These are phyloP conservation scores for Dendrolimus punctatus DNA, from an alignment of 1,140 invertebrate species.

Conservation along the genomic window DNA sequence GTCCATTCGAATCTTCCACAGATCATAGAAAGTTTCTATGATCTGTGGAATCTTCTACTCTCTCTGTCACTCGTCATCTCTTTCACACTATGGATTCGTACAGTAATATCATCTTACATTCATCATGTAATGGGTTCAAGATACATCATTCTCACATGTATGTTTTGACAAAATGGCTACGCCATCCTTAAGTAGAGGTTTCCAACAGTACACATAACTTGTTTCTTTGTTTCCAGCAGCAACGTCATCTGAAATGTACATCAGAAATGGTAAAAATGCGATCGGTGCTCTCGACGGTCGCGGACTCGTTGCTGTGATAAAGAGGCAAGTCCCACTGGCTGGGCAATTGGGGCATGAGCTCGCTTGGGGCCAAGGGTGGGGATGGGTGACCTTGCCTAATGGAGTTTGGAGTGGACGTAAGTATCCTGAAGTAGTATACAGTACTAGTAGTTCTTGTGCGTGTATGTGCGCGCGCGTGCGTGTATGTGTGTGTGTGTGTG, in stretches of 20 bases:
- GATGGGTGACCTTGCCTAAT: constrained; percentile 75
- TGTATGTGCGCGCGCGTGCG: too few relatives aligned
- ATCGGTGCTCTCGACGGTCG: constrained; percentile 54
- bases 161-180: background rate
- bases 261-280: constrained; percentile 31
- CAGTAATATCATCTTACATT: too few relatives aligned
- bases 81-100: too few relatives aligned
- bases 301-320: constrained; percentile 64
- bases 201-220: constrained; percentile 2
- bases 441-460: too few relatives aligned
- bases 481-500: too few relatives aligned
- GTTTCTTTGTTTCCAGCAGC: constrained; percentile 47
- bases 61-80: too few relatives aligned
- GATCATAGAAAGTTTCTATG: too few relatives aligned
- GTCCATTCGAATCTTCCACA: too few relatives aligned
- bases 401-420: constrained; percentile 75
- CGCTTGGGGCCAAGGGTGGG: constrained; percentile 74
- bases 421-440: too few relatives aligned
- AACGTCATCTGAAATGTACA: constrained; percentile 69
- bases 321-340: constrained; percentile 66
- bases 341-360: constrained; percentile 65
- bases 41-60: too few relatives aligned
- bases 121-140: too few relatives aligned
- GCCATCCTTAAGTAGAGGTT: background rate
- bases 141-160: too few relatives aligned